phyloP scores from a whole-genome alignment of 2,113 vertebrate genomes.

The Corythornis vintsioides region DNA sequence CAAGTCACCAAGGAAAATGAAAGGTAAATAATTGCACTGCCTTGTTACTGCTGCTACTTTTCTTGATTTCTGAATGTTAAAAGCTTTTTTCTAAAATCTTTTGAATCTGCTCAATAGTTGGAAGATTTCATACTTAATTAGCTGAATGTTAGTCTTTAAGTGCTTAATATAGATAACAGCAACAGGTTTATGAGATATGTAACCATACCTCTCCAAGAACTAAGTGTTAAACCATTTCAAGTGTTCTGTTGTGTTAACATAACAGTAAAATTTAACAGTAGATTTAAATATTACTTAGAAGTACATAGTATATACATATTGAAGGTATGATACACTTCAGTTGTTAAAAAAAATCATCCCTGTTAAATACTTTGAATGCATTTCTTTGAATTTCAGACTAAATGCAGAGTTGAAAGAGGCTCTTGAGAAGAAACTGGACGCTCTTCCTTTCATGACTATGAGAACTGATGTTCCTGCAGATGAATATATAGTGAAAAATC shows the following conservation, averaged over 20 bases:
- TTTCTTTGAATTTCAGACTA: constrained; percentile 74
- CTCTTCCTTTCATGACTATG: constrained; percentile 63
- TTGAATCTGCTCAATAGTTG: background rate
- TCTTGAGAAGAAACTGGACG: constrained; percentile 86
- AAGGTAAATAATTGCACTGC: constrained; percentile 77
- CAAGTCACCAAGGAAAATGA: constrained; percentile 89
- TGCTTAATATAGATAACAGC: background rate
- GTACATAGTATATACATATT: background rate
- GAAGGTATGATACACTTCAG: background rate
- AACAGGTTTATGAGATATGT: background rate
- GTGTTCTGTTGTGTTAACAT: background rate
- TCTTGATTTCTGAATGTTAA: background rate
- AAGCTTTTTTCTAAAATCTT: background rate
- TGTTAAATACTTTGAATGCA: background rate
- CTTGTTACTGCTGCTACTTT: background rate
- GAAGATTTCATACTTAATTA: background rate
- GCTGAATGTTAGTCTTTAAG: background rate
- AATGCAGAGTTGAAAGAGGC: constrained; percentile 84
- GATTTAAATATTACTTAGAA: background rate
- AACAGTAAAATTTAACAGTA: background rate
- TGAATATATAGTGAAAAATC: constrained; percentile 77
- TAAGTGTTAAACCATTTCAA: background rate
- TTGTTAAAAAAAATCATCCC: background rate
- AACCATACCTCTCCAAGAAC: background rate
- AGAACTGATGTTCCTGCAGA: constrained; percentile 73